Base-by-base conservation (phyloP, 2,113 vertebrate species). In the Brienomyrus longianalis region DNA sequence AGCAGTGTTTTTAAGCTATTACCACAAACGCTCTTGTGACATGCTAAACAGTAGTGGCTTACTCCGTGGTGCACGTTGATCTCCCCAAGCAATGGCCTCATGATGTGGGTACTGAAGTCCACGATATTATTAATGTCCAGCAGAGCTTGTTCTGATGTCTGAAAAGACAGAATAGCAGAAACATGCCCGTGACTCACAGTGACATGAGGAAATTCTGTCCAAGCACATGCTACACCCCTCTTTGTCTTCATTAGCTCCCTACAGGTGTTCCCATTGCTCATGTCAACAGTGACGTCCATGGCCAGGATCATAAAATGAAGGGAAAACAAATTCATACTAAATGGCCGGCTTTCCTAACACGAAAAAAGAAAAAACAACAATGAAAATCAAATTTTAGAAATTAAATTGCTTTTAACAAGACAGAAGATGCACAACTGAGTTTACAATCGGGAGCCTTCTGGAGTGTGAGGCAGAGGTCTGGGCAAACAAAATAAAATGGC, bases 31-130 rank as follows among this genome's bases (percentile, higher is more conserved):
- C 43, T 47, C 80, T 10, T 23, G 1, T 84, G 7, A 84, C 21
- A 84, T 23, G 8, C 13, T 31, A 87, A 35, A 54, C 85, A 54
- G 59, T 62, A n/a, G 54, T 15, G 23, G 3, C 94, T 96, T 94
- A 99, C 98, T 94, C 98, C 98, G 11, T 97, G 97, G 88, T 99
- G 98, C 93, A 99, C 96, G 19, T 96, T 98, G 92, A 96, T 98
- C 91, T 99, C 98, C 91, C 98, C 98, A 83, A 99, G 95, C 93
- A 99, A 97, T 91, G 97, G 97, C 94, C 97, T 98, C 98, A 99
- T 99, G 80, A 99, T 96, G 27, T 97, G 97, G 93, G 96, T 98
- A 93, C 97, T 96, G 7, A 99, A 99, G 94, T 99, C 97, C 35
- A 99, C 97, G 0, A 99, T 98, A 95, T 97, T 98, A 92, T 98